phyloP scores from a whole-genome alignment of 2,797 vertebrate species.

The Malurus leucopterus region DNA sequence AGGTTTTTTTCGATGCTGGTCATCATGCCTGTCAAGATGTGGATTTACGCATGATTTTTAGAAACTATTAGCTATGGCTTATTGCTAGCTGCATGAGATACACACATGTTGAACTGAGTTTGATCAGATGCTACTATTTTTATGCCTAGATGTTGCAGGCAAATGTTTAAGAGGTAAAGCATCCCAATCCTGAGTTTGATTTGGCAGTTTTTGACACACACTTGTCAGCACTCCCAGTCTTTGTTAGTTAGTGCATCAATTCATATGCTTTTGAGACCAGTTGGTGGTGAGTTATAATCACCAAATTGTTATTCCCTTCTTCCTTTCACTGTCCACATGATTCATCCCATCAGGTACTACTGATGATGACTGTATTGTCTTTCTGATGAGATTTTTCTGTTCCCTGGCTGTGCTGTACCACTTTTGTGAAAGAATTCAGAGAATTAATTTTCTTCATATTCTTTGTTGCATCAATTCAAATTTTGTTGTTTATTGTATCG shows the following conservation, averaged over 20 bases:
- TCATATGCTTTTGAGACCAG: neutral
- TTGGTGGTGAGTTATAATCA: neutral
- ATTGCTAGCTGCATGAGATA: neutral
- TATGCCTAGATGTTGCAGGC: neutral
- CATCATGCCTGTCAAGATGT: neutral
- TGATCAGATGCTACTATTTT: slow-evolving; percentile 11
- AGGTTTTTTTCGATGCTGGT: neutral
- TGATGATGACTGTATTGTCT: neutral
- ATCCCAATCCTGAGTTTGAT: neutral
- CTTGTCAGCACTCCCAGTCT: neutral
- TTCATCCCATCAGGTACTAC: neutral
- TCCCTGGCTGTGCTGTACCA: neutral
- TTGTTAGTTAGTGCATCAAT: neutral
- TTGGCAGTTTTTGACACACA: neutral
- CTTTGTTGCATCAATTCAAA: neutral
- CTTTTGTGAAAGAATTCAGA: neutral
- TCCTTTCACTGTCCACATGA: neutral
- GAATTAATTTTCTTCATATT: neutral
- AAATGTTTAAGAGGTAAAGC: neutral
- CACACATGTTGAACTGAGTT: neutral
- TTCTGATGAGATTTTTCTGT: neutral
- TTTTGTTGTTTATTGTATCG: neutral
- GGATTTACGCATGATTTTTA: neutral
- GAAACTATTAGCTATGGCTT: neutral
- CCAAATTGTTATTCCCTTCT: neutral